phyloP scores from a whole-genome alignment of 1,140 invertebrate genomes.

The Fopius arisanus region DNA sequence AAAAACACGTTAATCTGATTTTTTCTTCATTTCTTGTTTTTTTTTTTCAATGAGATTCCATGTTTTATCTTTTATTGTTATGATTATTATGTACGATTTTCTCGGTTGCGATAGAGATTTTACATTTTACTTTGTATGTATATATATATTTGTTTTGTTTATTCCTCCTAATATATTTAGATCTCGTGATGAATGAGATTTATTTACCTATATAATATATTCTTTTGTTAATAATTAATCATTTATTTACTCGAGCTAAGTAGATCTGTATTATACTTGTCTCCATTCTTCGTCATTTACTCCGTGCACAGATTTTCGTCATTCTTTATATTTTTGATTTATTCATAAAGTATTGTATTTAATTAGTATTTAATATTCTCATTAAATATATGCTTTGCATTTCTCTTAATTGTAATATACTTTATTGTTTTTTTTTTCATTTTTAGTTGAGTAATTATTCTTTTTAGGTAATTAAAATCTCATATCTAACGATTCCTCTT shows the following conservation, averaged over 20 bases:
- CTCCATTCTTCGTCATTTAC: not conserved
- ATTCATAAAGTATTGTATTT: not conserved
- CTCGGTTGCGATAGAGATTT: constrained; percentile 10
- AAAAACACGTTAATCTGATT: no score
- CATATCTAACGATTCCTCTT: not conserved
- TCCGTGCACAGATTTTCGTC: not conserved
- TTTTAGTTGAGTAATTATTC: not conserved
- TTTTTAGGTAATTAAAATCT: not conserved
- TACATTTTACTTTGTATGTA: constrained; percentile 5
- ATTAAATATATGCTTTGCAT: constrained; percentile 5
- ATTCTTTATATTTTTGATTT: not conserved
- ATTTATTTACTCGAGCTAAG: not conserved
- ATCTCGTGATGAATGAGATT: constrained; percentile 3
- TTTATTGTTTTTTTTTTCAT: not conserved
- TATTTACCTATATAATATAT: not conserved
- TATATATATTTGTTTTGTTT: not conserved
- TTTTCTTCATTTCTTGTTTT: not conserved
- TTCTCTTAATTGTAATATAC: not conserved
- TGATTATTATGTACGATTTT: constrained; percentile 13
- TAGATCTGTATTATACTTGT: not conserved
- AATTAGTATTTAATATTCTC: not conserved
- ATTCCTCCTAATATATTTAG: not conserved
- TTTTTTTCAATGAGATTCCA: not conserved
- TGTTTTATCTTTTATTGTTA: not conserved
- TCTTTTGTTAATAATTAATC: not conserved